Evolutionary conservation across 2,888 invertebrate species (phyloP), one percentile per base, ranked within the genome.

Genomic region (Venusia cambrica): DNA sequence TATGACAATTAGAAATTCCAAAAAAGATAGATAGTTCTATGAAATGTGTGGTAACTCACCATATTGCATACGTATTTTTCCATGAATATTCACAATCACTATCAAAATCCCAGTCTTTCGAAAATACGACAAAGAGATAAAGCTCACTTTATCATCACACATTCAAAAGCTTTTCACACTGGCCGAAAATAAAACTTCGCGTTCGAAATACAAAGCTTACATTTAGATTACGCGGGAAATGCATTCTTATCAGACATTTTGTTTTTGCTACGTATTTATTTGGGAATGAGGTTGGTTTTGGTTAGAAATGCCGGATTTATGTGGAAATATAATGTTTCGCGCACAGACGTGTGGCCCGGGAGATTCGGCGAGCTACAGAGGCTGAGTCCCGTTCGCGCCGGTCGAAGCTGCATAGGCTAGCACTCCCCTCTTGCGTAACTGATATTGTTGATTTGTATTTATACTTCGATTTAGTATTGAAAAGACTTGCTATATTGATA

Each of bases 381-480:
- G 77, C 83, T 76, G 83, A 73, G 63, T 81, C 78, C 58, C 60
- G 65, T 62, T 58, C 62, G 67, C 48, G 59, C 43, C 63, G 62
- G 64, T 81, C 65, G 85, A 76, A 83, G 81, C 80, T 76, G 52
- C 81, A 55, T 79, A 80, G 43, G 54, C 62, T 68, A 69, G 63
- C 48, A 59, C 68, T 71, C 73, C 74, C 75, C 81, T 78, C 83
- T 85, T 85, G 85, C 85, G 84, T 85, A 85, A 85, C 83, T 74
- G 52, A 58, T 52, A 75, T 73, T 73, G 69, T 72, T 67, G 38
- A 42, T 44, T 46, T 46, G 37, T 36, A 21, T 19, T 32, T 36
- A 25, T 12, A 21, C 30, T 42, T 30, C 17, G 22, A 20, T 24
- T 38, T 25, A 28, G 19, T 29, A 33, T 19, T 12, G 5, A 11